Conservation (phyloP, 2,797 vertebrate genomes). For the Notoglanidium macrostoma region DNA sequence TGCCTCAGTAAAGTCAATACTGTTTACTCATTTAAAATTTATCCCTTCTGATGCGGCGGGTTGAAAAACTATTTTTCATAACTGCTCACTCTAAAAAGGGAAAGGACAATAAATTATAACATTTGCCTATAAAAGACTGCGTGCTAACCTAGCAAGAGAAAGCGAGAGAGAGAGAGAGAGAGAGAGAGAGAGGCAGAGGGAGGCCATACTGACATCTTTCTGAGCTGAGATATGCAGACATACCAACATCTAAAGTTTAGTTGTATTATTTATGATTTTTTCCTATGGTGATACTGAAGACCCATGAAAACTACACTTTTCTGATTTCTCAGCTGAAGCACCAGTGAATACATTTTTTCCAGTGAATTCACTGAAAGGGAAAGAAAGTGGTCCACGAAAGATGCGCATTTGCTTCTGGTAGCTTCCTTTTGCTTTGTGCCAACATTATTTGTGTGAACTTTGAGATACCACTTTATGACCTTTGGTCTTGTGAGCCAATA, state of each 20-base stretch:
- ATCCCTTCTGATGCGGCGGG: constrained; percentile 52
- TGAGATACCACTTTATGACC: neutral
- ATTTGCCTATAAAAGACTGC: constrained; percentile 54
- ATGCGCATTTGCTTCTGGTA: neutral
- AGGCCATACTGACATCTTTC: constrained; percentile 3
- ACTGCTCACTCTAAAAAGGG: constrained; percentile 60
- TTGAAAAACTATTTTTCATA: constrained; percentile 59
- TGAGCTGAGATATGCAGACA: neutral
- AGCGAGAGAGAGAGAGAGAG: neutral
- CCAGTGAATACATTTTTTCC: neutral
- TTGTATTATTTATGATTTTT: neutral
- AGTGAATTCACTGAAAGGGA: neutral
- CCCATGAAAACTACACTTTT: neutral
- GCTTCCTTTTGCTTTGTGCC: neutral
- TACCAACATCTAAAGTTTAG: neutral
- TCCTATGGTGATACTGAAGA: neutral
- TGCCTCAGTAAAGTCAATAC: constrained; percentile 59
- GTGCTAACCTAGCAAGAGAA: constrained; percentile 39
- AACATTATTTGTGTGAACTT: neutral
- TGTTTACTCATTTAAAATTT: constrained; percentile 66
- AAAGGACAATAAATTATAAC: constrained; percentile 52
- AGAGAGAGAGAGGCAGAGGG: neutral
- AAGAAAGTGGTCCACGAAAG: neutral
- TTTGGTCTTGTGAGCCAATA: neutral
- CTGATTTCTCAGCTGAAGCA: neutral